Evolutionary conservation across 2,888 invertebrate species (phyloP), one percentile per base, ranked within the genome.

Genomic region (Lysandra bellargus): DNA sequence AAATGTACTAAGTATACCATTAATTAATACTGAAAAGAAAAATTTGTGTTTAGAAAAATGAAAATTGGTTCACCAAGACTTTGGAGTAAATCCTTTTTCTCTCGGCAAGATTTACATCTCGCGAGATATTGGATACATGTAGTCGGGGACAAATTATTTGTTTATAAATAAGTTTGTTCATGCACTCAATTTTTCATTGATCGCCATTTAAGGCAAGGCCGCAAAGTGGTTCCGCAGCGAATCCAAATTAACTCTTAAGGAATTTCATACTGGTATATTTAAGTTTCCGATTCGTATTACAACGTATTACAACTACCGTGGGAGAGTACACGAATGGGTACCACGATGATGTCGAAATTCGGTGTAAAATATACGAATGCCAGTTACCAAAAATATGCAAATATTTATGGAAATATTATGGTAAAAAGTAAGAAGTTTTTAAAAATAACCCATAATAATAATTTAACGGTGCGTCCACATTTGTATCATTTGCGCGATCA

Each of bases 201-300:
- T 69, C 14, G 33, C 69, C 69, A 33, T 69, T 69, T 69, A 69
- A 17, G 69, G 69, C 69, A 69, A 69, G 69, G 69, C 33, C 69
- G 33, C 69, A 69, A 37, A 69, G 33, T 33, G 33, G 69, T 69
- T 33, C 69, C 14, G 69, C 69, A 17, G 12, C 37, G 69, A 69
- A 69, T 69, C 69, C 69, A 37, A 69, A 69, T 69, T 69, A 69
- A 33, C 69, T 37, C 69, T 37, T 69, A 30, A 5, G 69, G 69
- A 69, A 69, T 69, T 37, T 69, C 23, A 5, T 69, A 69, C 69
- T 12, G 69, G 69, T 69, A 33, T 69, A 14, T 69, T 37, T 33
- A 37, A 69, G 69, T 69, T 69, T 69, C 33, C 69, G 14, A 69
- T 14, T 69, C 33, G 33, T 69, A 33, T n/a, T n/a, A n/a, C n/a